phyloP scores from a whole-genome alignment of 2,113 vertebrate species.

The Panthera tigris region DNA sequence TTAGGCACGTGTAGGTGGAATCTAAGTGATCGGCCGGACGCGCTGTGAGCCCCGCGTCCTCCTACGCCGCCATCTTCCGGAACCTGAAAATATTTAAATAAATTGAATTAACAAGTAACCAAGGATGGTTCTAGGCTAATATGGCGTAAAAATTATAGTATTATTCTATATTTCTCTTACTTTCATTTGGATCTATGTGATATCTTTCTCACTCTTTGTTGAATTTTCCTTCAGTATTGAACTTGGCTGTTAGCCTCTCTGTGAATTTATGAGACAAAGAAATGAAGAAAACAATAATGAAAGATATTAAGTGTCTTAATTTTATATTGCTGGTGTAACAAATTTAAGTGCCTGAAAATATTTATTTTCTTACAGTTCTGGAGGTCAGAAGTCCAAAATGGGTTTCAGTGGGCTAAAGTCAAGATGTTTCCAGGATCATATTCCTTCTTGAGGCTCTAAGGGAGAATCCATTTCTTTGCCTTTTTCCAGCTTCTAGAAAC shows the following conservation, averaged over 20 bases:
- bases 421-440: not conserved
- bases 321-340: not conserved
- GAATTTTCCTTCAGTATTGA: not conserved
- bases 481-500: constrained; percentile 11
- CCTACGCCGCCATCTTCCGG: too few relatives aligned
- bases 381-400: not conserved
- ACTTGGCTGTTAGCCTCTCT: not conserved
- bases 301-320: not conserved
- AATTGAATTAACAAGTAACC: not conserved
- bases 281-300: not conserved
- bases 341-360: not conserved
- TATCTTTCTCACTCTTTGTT: not conserved
- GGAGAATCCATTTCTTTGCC: not conserved
- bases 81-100: constrained; percentile 27
- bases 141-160: not conserved
- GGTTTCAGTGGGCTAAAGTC: not conserved
- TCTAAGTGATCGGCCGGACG: too few relatives aligned
- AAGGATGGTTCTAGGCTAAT: not conserved
- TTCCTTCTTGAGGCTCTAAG: not conserved
- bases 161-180: not conserved
- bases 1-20: too few relatives aligned
- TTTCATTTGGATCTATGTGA: not conserved
- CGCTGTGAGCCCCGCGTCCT: too few relatives aligned
- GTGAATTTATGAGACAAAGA: constrained; percentile 30
- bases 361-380: not conserved